These are phyloP conservation scores for Ylistrum balloti DNA, from an alignment of 1,140 invertebrate species.

Conservation along the genomic window DNA sequence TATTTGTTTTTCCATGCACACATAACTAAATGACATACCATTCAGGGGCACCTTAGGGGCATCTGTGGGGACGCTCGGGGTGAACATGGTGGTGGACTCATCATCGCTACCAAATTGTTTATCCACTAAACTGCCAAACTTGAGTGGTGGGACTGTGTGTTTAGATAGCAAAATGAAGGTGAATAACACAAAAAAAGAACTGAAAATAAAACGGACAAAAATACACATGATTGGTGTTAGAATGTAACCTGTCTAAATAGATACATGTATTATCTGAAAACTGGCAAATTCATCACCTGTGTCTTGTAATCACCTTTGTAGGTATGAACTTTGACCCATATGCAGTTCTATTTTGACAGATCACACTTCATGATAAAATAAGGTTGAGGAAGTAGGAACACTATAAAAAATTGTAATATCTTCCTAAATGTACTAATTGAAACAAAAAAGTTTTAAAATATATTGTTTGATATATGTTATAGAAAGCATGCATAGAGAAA, in stretches of 20 bases:
- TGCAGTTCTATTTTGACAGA: background rate
- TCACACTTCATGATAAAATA: slow-evolving; percentile 25
- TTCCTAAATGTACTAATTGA: too few relatives aligned
- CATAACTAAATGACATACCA: slow-evolving; percentile 64
- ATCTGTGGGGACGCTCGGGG: slow-evolving; percentile 70
- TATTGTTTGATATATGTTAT: background rate
- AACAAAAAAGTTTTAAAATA: background rate
- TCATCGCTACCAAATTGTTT: slow-evolving; percentile 75
- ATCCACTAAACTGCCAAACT: slow-evolving; percentile 78
- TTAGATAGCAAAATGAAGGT: slow-evolving; percentile 25
- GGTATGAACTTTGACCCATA: background rate
- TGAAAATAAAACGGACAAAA: slow-evolving; percentile 8
- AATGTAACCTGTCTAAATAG: background rate
- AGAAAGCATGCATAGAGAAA: background rate
- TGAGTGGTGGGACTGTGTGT: slow-evolving; percentile 73
- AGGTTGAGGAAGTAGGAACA: too few relatives aligned
- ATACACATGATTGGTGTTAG: background rate
- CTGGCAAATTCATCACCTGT: too few relatives aligned
- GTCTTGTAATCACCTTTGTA: background rate
- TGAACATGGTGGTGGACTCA: slow-evolving; percentile 74
- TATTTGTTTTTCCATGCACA: background rate
- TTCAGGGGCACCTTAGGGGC: slow-evolving; percentile 71
- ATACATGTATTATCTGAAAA: background rate
- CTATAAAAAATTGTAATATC: too few relatives aligned
- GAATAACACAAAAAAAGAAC: slow-evolving; percentile 47